Conservation (phyloP, 2,113 vertebrate species). For the Dasypus novemcinctus region DNA sequence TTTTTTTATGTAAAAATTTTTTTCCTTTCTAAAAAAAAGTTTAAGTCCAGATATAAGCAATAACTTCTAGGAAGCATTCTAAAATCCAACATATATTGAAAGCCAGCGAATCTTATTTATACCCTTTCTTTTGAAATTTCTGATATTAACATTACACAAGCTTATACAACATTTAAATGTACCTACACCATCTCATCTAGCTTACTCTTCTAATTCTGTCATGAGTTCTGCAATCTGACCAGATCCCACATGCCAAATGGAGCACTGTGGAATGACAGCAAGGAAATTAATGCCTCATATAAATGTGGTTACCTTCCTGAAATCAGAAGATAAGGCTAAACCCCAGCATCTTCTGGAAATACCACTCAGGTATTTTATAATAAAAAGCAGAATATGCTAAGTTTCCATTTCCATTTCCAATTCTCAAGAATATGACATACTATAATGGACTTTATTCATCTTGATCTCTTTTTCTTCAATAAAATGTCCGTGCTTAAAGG, state of each 20-base stretch:
- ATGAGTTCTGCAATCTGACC: slow-evolving; percentile 41
- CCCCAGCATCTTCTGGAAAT: slow-evolving; percentile 66
- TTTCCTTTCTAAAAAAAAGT: neutral
- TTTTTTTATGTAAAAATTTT: slow-evolving; percentile 12
- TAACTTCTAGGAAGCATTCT: slow-evolving; percentile 27
- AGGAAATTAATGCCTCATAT: slow-evolving; percentile 58
- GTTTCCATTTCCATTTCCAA: slow-evolving; percentile 70
- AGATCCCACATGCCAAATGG: slow-evolving; percentile 52
- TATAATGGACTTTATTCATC: slow-evolving; percentile 67
- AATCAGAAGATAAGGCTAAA: slow-evolving; percentile 66
- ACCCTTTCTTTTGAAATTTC: slow-evolving; percentile 32
- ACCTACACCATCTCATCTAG: slow-evolving; percentile 19
- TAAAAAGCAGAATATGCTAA: slow-evolving; percentile 70
- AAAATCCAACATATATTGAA: slow-evolving; percentile 35
- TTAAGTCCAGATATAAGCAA: slow-evolving; percentile 22
- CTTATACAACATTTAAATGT: slow-evolving; percentile 27
- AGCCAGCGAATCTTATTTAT: slow-evolving; percentile 42
- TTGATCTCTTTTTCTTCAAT: slow-evolving; percentile 69
- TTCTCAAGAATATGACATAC: slow-evolving; percentile 63
- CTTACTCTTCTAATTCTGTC: slow-evolving; percentile 44
- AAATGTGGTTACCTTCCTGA: too few relatives aligned
- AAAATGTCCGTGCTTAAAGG: slow-evolving; percentile 67
- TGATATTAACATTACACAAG: slow-evolving; percentile 40
- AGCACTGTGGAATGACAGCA: slow-evolving; percentile 67
- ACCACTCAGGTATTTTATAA: slow-evolving; percentile 63